Evolutionary conservation across 2,888 invertebrate species (phyloP), one percentile per base, ranked within the genome.

Genomic region (Conops quadrifasciatus): DNA sequence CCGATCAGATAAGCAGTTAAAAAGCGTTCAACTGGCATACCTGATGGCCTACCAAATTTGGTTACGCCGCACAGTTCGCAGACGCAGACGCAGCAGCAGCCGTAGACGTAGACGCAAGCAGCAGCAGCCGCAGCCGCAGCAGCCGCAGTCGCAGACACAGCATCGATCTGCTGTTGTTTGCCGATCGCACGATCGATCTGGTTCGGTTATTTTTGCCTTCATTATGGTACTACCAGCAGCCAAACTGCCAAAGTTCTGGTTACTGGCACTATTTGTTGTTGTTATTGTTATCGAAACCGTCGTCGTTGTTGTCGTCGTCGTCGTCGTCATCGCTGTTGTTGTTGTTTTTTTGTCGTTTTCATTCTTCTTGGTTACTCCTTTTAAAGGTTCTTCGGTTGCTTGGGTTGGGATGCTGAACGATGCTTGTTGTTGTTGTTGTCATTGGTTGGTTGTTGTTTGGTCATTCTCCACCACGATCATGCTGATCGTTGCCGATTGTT

Each of bases 1-100:
- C 64, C 60, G 66, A 64, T 65, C 66, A 49, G 65, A 65, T 58
- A 65, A 45, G 51, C 59, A 59, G 24, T n/a, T 59, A 28, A 49
- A 59, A 58, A 71, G 71, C 60, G 71, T 65, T 64, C 64, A 47
- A 65, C 65, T 65, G 65, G 64, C 58, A 70, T 64, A 71, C 65
- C 51, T 71, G 70, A 65, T 59, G 70, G 66, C 66, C 71, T 74
- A 75, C 77, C 77, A 77, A 77, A 76, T 77, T 77, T 76, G 77
- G 77, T 74, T 77, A 72, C 74, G 74, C 72, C 71, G 77, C 73
- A 36, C 72, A 74, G 71, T 73, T 71, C 72, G 49, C 21, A n/a
- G 58, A 28, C 58, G 58, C 26, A 58, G 62, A 49, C 24, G 43
- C 15, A 43, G 51, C 15, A 43, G 51, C 64, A 36, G 36, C 4